Evolutionary conservation across 2,113 vertebrate genomes (phyloP).

Genomic region (human): DNA sequence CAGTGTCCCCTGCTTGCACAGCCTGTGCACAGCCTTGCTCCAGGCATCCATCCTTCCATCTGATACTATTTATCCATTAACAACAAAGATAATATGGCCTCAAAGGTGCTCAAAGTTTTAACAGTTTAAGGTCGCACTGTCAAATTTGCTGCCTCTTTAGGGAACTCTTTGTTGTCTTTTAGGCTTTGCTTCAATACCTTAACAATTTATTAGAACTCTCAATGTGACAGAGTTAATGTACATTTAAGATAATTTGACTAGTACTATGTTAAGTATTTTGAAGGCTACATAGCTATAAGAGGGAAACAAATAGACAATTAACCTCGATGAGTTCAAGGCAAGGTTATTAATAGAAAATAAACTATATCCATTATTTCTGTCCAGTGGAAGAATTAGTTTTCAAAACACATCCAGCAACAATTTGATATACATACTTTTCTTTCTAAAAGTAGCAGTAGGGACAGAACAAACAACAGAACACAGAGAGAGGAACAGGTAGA

Average conservation of each 20-base stretch:
- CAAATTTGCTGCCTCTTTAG: background rate
- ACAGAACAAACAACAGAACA: background rate
- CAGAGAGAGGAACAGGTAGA: background rate
- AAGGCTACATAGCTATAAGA: background rate
- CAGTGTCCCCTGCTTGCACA: background rate
- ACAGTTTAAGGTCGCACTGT: background rate
- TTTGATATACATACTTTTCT: background rate
- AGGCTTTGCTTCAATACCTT: background rate
- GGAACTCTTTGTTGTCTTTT: background rate
- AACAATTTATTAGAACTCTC: background rate
- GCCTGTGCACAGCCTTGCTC: too few relatives aligned
- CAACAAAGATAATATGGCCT: background rate
- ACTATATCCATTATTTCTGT: background rate
- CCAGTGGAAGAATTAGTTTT: background rate
- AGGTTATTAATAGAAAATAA: conserved; percentile 27
- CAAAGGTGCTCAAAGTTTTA: background rate
- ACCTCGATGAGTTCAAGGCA: background rate
- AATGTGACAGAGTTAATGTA: background rate
- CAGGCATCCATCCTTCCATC: background rate
- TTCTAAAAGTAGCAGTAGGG: background rate
- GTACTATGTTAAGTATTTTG: background rate
- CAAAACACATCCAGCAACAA: background rate
- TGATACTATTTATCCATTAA: background rate
- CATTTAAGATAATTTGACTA: background rate
- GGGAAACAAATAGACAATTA: background rate